Conservation (phyloP, 2,888 invertebrate genomes). For the Stomorhina lunata region DNA sequence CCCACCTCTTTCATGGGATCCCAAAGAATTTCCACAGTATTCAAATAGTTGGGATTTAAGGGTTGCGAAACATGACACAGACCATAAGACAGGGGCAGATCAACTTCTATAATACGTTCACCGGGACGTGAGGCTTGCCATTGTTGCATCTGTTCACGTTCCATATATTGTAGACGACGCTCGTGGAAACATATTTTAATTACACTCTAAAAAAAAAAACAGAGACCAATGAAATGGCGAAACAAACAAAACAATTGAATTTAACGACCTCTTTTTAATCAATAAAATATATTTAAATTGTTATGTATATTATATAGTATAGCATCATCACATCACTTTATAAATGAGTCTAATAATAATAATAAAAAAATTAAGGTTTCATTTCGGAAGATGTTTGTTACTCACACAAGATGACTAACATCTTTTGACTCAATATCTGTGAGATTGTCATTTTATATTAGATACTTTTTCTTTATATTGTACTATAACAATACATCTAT, state of each 20-base stretch:
- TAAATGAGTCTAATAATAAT: constrained; percentile 36
- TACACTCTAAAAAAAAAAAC: constrained; percentile 84
- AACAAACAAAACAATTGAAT: constrained; percentile 64
- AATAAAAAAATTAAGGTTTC: too few species aligned
- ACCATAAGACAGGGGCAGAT: constrained; percentile 96
- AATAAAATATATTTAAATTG: constrained; percentile 21
- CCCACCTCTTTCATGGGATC: constrained; percentile 98
- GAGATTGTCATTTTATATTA: constrained; percentile 21
- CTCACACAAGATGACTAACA: too few species aligned
- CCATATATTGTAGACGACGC: constrained; percentile 96
- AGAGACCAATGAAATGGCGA: constrained; percentile 24
- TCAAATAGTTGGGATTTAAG: constrained; percentile 83
- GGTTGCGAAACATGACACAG: constrained; percentile 91
- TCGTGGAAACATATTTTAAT: constrained; percentile 98
- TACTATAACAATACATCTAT: too few species aligned
- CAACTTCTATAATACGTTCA: constrained; percentile 94
- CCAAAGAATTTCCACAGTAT: constrained; percentile 94
- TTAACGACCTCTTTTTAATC: constrained; percentile 61
- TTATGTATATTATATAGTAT: background rate
- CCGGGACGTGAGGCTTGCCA: constrained; percentile 95
- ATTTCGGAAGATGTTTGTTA: too few species aligned
- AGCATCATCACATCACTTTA: constrained; percentile 1
- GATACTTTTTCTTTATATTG: constrained; percentile 40
- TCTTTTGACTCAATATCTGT: too few species aligned
- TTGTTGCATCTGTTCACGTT: constrained; percentile 93